A percentile compares a stretch with the other conserved stretches of the same genome.
phyloP scores from a whole-genome alignment of 2,113 vertebrate species.

The Oreotrochilus melanogaster region DNA sequence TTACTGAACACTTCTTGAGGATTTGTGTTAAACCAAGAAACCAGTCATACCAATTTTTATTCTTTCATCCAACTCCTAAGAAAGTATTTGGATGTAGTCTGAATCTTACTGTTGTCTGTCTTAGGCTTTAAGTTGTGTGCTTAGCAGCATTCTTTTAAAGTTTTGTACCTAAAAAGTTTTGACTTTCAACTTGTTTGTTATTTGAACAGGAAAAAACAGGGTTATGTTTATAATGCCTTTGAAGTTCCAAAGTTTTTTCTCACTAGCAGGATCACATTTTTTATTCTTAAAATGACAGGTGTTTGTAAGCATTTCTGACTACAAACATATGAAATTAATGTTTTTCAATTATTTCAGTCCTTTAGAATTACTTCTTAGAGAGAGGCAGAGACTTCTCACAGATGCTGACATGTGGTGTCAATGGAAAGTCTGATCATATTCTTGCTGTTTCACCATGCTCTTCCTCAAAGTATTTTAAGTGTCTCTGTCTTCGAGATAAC shows the following conservation, averaged over 20 bases:
- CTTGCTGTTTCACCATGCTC: background rate
- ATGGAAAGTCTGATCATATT: background rate
- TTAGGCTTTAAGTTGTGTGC: background rate
- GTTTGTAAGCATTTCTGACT: background rate
- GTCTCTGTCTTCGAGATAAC: background rate
- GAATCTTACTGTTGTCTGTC: background rate
- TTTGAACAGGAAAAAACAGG: background rate
- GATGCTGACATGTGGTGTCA: background rate
- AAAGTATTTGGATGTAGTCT: background rate
- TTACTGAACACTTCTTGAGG: background rate
- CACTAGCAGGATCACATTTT: background rate
- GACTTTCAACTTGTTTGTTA: background rate
- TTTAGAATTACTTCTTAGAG: background rate
- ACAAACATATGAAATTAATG: background rate
- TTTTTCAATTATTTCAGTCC: background rate
- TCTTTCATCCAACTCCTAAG: background rate
- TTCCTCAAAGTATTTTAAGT: background rate
- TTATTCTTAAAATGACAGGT: background rate
- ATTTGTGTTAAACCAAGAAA: background rate
- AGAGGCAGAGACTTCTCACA: background rate
- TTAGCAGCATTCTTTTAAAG: background rate
- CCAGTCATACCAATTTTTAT: background rate
- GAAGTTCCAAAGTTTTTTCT: background rate
- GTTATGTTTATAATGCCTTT: background rate
- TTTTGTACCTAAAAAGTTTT: background rate